Percentiles rank a stretch among this genome's conserved stretches.
phyloP scores from a whole-genome alignment of 2,888 invertebrate genomes.

The Amphipyra tragopoginis region DNA sequence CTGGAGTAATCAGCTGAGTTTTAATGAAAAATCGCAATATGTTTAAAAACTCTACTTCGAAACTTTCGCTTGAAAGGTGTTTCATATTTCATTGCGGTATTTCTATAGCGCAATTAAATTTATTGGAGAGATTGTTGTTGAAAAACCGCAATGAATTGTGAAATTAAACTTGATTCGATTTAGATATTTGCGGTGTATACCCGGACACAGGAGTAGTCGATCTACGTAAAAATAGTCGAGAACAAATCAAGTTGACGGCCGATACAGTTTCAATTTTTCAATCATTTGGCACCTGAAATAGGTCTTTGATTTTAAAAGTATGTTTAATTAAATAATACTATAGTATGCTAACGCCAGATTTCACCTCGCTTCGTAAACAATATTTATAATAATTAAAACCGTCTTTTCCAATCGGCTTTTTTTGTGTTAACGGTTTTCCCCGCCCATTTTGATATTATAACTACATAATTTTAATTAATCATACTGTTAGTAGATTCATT shows the following conservation, averaged over 20 bases:
- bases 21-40: constrained; percentile 21
- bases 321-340: constrained; percentile 45
- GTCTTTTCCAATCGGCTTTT: neutral
- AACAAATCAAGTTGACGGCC: constrained; percentile 31
- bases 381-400: constrained; percentile 5
- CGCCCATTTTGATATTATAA: neutral
- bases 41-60: constrained; percentile 6
- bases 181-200: constrained; percentile 30
- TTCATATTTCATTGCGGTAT: constrained; percentile 28
- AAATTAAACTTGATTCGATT: constrained; percentile 28
- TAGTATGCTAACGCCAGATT: constrained; percentile 49
- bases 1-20: constrained; percentile 47
- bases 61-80: constrained; percentile 26
- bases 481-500: no score
- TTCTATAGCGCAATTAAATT: constrained; percentile 20
- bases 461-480: no score
- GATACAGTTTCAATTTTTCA: constrained; percentile 5
- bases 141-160: constrained; percentile 44
- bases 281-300: constrained; percentile 44
- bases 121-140: constrained; percentile 17
- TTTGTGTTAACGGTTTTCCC: neutral
- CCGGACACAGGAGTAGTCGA: constrained; percentile 21
- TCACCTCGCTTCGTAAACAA: constrained; percentile 15
- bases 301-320: constrained; percentile 27
- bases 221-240: constrained; percentile 24